Conservation (phyloP, 2,797 vertebrate genomes). For the Cuniculus paca region DNA sequence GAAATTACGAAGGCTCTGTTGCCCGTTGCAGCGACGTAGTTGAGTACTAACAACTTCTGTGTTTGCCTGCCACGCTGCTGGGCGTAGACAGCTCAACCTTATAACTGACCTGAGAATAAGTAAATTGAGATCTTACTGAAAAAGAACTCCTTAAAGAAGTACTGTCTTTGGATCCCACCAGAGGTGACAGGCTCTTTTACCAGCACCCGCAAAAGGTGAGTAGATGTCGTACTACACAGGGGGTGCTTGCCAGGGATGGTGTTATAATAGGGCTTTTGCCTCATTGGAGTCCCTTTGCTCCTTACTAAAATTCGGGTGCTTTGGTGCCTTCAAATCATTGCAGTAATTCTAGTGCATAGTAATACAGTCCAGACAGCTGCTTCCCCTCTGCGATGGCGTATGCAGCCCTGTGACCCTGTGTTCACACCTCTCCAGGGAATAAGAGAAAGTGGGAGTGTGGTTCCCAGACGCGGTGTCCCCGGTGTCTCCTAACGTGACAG, state of each 20-base stretch:
- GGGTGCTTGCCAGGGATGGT: not conserved
- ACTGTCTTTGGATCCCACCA: not conserved
- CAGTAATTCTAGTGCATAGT: conserved; percentile 28
- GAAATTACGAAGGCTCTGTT: not conserved
- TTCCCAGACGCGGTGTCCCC: not conserved
- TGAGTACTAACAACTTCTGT: not conserved
- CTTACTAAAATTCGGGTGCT: conserved; percentile 23
- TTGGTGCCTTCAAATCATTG: conserved; percentile 68
- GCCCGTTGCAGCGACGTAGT: not conserved
- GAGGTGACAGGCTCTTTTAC: not conserved
- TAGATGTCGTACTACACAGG: not conserved
- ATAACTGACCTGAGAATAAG: conserved; percentile 33
- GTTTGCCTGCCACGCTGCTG: not conserved
- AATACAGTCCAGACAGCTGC: conserved; percentile 54
- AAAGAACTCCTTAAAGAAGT: not conserved
- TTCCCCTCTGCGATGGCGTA: not conserved
- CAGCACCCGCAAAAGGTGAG: not conserved
- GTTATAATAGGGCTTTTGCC: not conserved
- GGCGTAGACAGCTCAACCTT: not conserved
- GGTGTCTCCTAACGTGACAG: accelerated
- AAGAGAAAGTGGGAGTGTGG: not conserved
- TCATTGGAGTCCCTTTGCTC: not conserved
- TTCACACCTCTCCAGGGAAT: not conserved
- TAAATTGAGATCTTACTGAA: not conserved
- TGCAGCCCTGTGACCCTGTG: not conserved